Evolutionary conservation across 2,797 vertebrate species (phyloP), one percentile per base, ranked within the genome.

Genomic region (Setipinna tenuifilis): DNA sequence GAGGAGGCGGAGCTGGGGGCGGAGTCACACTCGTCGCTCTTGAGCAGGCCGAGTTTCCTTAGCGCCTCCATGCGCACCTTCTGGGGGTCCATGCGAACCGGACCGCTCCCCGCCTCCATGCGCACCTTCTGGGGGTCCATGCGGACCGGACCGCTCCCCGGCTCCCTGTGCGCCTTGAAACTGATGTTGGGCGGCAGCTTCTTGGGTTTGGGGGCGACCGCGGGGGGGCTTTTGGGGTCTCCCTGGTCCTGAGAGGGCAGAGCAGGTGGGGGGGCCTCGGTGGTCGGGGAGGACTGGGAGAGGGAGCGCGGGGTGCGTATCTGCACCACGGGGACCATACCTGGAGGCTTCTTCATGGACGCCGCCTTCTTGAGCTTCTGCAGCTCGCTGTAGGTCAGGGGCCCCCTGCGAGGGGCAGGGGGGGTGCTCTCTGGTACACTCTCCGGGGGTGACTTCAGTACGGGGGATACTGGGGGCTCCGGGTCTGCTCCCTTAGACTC

Each of bases 161-260:
- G 5, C 0, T 46, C 83, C 3, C 92, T 95, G 84, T 93, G 91
- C 5, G 94, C 96, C 89, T 96, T 98, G 85, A 98, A 90, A 59
- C 97, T 87, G 23, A 99, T 99, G 86, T 97, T 98, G 0, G 97
- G 92, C 0, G 98, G 98, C 87, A 99, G 87, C 89, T 93, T 97
- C 83, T 97, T 96, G 0, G 97, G 96, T 87, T 98, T 99, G 1
- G 97, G 96, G 14, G 96, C 96, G 83, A 96, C 95, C 2, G 91
- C 94, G 0, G 96, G 96, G 6, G 97, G 97, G 82, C 92, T 95
- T 3, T 85, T 97, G 81, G 89, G 88, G 75, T 94, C 94, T n/a
- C 25, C 0, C 0, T 71, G 9, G 6, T 93, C 93, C 50, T 91
- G 75, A 71, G 16, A 71, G 46, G n/a, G n/a, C n/a, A 83, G 84